Base-by-base conservation (phyloP, 1,140 invertebrate species). In the Hypsibius dujardini region DNA sequence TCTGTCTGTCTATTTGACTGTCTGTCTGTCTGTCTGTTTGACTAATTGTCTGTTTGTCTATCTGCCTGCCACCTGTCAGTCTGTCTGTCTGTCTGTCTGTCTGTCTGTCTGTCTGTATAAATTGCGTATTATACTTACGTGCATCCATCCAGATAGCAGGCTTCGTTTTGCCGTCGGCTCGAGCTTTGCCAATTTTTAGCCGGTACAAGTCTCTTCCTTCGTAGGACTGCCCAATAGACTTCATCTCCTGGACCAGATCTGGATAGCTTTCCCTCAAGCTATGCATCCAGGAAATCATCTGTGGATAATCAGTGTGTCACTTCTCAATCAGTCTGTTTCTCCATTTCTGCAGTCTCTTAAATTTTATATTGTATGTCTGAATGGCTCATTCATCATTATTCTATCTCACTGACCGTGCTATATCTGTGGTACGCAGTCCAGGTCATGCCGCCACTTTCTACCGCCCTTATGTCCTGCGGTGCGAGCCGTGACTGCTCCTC, bases 121-220 rank as follows among this genome's bases (percentile, higher is more conserved):
- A 45, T 46, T 73, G 46, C 12, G 7, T 71, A 40, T n/a, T 1
- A 47, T 28, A 72, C 72, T 75, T 75, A 84, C 84, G 84, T 73
- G 83, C 83, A 74, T 85, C 85, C 28, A 86, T 82, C 83, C 83
- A 85, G 71, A 86, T 81, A 0, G 80, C 80, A 1, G 83, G 80
- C 74, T 84, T 82, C 1, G 72, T 72, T 46, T 77, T 76, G 0
- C 78, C 80, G 40, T 67, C 47, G 42, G 47, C 62, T 12, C 62
- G 12, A 46, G 78, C 76, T 72, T 77, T 79, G 15, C 83, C 77
- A 1, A 85, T 77, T 76, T 86, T 87, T 47, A 85, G 78, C 15
- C 88, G 78, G 79, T 86, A 88, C 1, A 92, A 79, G 1, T 87
- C 85, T 62, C 87, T 81, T 59, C 86, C 86, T 80, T 90, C 86